Conservation (phyloP, 2,797 vertebrate species). For the Pseudochirops cupreus region DNA sequence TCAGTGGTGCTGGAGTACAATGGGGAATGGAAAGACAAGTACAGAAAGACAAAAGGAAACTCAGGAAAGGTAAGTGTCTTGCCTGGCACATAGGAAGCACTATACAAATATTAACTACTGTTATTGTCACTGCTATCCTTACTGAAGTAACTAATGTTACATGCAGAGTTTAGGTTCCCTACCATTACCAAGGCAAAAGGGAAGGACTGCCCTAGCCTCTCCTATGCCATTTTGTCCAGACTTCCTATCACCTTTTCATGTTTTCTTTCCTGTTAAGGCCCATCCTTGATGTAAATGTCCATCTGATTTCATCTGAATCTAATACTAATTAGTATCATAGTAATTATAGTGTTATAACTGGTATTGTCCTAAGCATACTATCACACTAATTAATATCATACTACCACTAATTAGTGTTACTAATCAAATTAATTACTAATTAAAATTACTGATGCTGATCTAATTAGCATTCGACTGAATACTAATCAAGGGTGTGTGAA, state of each 20-base stretch:
- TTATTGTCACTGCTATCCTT: constrained; percentile 49
- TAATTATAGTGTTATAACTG: too few species aligned
- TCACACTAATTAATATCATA: too few species aligned
- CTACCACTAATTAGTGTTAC: too few species aligned
- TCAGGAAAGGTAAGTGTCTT: constrained; percentile 12
- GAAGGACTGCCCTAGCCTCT: neutral
- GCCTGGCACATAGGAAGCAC: constrained; percentile 44
- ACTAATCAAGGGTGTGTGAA: too few species aligned
- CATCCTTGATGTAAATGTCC: constrained; percentile 48
- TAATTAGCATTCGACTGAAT: too few species aligned
- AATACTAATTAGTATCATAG: too few species aligned
- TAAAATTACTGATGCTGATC: too few species aligned
- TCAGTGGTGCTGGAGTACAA: neutral
- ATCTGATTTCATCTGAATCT: constrained; percentile 29
- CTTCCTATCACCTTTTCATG: constrained; percentile 14
- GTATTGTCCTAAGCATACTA: too few species aligned
- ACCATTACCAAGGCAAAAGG: neutral
- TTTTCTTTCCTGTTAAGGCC: neutral
- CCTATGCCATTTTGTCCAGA: constrained; percentile 24
- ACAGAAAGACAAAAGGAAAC: neutral
- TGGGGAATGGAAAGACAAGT: neutral
- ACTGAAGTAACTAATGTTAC: constrained; percentile 1
- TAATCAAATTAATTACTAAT: too few species aligned
- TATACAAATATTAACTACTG: constrained; percentile 55
- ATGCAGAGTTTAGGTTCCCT: neutral